phyloP scores from a whole-genome alignment of 92 coral and sea anemone species.

The Parazoanthus swiftii region DNA sequence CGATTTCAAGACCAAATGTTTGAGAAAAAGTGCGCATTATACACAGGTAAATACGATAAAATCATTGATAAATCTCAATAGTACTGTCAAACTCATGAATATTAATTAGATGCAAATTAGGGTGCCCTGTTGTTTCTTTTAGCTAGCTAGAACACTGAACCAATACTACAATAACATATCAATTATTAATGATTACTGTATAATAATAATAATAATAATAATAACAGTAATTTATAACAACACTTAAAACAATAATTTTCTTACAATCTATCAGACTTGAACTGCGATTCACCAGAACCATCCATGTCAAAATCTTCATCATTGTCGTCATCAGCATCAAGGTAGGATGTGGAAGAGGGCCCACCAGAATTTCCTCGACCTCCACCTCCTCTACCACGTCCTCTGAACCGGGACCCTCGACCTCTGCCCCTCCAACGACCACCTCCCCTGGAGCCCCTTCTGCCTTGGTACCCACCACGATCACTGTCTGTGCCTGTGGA shows the following conservation, averaged over 20 bases:
- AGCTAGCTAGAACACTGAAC: no score
- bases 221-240: no score
- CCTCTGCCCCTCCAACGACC: conserved; percentile 52
- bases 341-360: conserved; percentile 45
- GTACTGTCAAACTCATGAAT: no score
- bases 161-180: no score
- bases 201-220: no score
- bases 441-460: conserved; percentile 47
- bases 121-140: no score
- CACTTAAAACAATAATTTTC: background rate
- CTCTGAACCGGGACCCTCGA: conserved; percentile 52
- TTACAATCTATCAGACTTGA: conserved; percentile 39
- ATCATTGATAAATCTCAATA: no score
- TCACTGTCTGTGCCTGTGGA: conserved; percentile 34
- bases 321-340: conserved; percentile 48
- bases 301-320: conserved; percentile 68
- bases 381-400: conserved; percentile 61
- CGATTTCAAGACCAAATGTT: no score
- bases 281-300: conserved; percentile 29
- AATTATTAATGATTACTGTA: no score
- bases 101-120: no score
- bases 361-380: conserved; percentile 54
- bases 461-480: conserved; percentile 43
- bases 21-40: no score
- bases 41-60: no score